These are phyloP conservation scores for Sapajus apella DNA, from an alignment of 2,113 vertebrate genomes.

Conservation along the genomic window DNA sequence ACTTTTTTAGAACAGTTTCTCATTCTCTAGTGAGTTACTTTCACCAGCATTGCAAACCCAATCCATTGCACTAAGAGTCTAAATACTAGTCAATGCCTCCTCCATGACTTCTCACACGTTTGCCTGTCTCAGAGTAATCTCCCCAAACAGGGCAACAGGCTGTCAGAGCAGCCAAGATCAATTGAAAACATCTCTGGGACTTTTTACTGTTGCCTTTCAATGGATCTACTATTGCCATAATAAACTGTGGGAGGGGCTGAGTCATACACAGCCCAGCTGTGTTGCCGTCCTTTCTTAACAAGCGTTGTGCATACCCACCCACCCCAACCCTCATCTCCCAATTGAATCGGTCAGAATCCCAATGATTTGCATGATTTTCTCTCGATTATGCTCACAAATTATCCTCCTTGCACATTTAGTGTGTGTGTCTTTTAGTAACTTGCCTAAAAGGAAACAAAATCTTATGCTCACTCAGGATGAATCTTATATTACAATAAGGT, in stretches of 20 bases:
- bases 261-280: no score
- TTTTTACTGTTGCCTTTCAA: neutral
- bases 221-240: neutral
- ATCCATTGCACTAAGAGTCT: neutral
- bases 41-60: neutral
- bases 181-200: neutral
- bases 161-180: neutral
- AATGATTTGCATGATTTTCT: neutral
- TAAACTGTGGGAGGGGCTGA: neutral
- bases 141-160: neutral
- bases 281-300: neutral
- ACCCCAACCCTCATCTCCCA: neutral
- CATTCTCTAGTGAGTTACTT: neutral
- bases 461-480: neutral
- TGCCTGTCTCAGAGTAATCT: neutral
- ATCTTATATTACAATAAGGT: neutral
- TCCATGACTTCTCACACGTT: neutral
- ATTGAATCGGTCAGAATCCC: neutral
- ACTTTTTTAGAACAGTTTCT: neutral
- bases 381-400: neutral
- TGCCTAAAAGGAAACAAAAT: neutral
- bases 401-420: neutral
- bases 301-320: neutral
- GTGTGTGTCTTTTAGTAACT: neutral
- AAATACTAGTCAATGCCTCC: neutral